phyloP scores from a whole-genome alignment of 2,113 vertebrate genomes.

The Ptilorrhoa leucosticta region DNA sequence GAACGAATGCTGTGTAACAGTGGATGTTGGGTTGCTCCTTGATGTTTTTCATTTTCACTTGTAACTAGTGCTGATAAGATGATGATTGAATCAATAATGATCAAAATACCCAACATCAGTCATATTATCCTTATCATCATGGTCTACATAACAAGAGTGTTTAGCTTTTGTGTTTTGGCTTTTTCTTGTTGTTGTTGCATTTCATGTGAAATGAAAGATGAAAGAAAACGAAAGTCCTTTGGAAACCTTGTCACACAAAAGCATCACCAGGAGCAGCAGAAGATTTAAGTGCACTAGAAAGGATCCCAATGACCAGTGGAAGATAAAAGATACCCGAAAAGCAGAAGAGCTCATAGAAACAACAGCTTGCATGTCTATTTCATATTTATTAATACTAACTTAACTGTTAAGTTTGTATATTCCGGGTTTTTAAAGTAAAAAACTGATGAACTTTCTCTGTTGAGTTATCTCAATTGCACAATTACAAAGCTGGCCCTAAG shows the following conservation, averaged over 20 bases:
- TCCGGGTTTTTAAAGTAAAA: not conserved
- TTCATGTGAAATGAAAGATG: not conserved
- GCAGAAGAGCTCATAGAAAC: not conserved
- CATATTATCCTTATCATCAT: not conserved
- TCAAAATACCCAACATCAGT: not conserved
- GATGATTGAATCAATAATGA: conserved; percentile 41
- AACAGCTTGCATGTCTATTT: not conserved
- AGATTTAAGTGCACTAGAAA: not conserved
- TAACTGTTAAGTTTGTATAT: not conserved
- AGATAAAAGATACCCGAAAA: not conserved
- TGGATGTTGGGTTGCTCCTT: conserved; percentile 20
- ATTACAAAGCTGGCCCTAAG: not conserved
- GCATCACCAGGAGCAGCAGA: not conserved
- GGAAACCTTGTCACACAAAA: not conserved
- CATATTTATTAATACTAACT: not conserved
- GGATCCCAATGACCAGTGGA: not conserved
- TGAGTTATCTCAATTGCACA: not conserved
- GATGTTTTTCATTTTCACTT: not conserved
- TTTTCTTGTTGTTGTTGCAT: not conserved
- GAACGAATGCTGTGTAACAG: not conserved
- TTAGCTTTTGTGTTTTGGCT: not conserved
- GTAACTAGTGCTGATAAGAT: conserved; percentile 28
- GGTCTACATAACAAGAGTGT: not conserved
- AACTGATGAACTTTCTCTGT: not conserved
- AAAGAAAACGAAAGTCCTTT: not conserved